phyloP scores from a whole-genome alignment of 2,888 invertebrate species.

The Mythimna vitellina region DNA sequence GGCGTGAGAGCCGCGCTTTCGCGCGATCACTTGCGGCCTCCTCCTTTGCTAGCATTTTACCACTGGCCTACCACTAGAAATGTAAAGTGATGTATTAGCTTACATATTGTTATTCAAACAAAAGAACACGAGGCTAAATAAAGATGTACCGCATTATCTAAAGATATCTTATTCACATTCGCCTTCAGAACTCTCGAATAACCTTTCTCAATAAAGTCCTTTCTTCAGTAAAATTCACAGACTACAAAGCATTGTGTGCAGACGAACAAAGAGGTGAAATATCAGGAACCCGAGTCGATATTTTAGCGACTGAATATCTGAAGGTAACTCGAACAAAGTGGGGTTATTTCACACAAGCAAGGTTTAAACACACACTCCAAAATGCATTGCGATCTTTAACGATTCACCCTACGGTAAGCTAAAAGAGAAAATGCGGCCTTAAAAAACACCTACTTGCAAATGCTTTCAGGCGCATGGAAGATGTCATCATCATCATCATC shows the following conservation, averaged over 20 bases:
- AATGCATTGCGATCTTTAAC: slow-evolving; percentile 29
- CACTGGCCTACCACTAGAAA: no score
- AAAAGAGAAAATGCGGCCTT: neutral
- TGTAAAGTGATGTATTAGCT: neutral
- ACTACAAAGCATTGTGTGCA: slow-evolving; percentile 41
- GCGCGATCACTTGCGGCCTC: no score
- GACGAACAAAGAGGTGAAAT: slow-evolving; percentile 32
- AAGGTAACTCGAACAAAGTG: neutral
- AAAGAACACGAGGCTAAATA: neutral
- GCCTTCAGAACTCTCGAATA: slow-evolving; percentile 18
- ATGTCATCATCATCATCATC: no score
- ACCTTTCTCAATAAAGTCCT: slow-evolving; percentile 20
- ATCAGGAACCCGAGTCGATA: slow-evolving; percentile 31
- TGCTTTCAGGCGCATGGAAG: no score
- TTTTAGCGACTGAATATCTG: slow-evolving; percentile 8
- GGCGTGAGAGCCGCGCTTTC: no score
- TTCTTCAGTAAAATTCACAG: slow-evolving; percentile 26
- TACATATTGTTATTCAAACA: slow-evolving; percentile 16
- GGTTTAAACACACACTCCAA: slow-evolving; percentile 19
- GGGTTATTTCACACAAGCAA: slow-evolving; percentile 27
- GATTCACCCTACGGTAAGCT: neutral
- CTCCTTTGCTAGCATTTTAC: no score
- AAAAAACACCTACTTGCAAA: neutral
- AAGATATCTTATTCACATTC: slow-evolving; percentile 26
- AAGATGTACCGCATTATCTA: neutral